Base-by-base conservation (phyloP, 2,797 vertebrate genomes). In the Gambelia wislizenii region DNA sequence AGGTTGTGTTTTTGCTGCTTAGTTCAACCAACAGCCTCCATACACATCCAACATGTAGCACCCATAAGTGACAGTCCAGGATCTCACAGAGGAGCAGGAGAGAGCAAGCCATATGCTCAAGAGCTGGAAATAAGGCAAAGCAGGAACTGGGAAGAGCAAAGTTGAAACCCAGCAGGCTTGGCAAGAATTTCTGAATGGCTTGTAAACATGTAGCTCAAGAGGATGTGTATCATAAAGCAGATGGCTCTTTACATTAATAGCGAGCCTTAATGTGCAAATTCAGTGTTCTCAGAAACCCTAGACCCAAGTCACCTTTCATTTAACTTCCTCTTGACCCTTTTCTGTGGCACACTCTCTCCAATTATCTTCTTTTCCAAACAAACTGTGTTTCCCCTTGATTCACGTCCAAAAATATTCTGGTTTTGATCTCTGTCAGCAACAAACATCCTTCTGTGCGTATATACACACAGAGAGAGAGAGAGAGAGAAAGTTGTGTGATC, bases 361-460 rank as follows among this genome's bases (percentile, higher is more conserved):
- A 81, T 90, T 85, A 82, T 78, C 56, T 72, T 87, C 91, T 94
- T 93, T 44, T 91, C 78, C 83, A 96, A 95, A 95, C 90, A 94
- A 93, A 81, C 89, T 92, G 82, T 89, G 30, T 67, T 91, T 95
- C 92, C 88, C 92, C 85, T 95, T 96, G 95, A 92, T 88, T 93
- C 2, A 0, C 30, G 54, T 94, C 95, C 95, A 95, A 93, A 94
- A 90, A 81, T 76, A 52, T 84, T 93, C 92, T 89, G 67, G 61
- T 89, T 96, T 95, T 96, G 95, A 96, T 95, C 94, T 95, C 89
- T 87, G 87, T 18, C 78, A 85, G 90, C 72, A 94, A 89, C 93
- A 91, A 87, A 87, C 85, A 84, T 83, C 93, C 86, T 77, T 93
- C 81, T 67, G 3, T 30, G 8, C 39, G 9, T 30, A 91, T 90